Conservation (phyloP, 1,140 invertebrate species). For the Drosophila subpulchrella region DNA sequence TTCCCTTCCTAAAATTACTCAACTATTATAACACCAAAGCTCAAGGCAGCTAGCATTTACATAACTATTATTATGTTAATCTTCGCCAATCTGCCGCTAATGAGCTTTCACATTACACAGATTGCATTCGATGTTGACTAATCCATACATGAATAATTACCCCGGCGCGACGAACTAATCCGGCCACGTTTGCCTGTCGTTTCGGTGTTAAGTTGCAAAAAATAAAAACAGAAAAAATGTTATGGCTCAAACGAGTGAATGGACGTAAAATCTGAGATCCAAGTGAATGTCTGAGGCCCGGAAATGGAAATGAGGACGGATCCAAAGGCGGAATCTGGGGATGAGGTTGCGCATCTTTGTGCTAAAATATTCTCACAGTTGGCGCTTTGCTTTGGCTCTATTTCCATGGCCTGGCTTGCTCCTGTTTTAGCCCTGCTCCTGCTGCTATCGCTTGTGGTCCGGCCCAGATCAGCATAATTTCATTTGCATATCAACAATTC, state of each 20-base stretch:
- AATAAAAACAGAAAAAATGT: conserved; percentile 24
- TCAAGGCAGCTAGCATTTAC: conserved; percentile 5
- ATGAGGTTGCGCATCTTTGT: conserved; percentile 4
- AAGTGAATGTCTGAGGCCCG: conserved; percentile 2
- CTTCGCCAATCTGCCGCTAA: conserved; percentile 43
- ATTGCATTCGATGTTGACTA: conserved; percentile 42
- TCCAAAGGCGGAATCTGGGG: conserved; percentile 2
- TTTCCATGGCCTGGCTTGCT: conserved; percentile 9
- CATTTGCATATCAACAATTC: conserved; percentile 69
- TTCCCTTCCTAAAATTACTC: neutral
- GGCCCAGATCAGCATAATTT: conserved; percentile 64
- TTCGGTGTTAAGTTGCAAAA: conserved; percentile 31
- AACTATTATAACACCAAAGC: conserved; percentile 3
- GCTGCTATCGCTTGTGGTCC: conserved; percentile 30
- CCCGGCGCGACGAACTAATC: conserved; percentile 25
- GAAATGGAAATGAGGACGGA: conserved; percentile 44
- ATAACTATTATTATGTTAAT: conserved; percentile 50
- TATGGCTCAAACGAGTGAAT: conserved; percentile 16
- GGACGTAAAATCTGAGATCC: conserved; percentile 39
- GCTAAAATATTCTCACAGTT: conserved; percentile 47
- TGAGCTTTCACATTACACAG: conserved; percentile 46
- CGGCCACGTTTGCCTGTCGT: conserved; percentile 30
- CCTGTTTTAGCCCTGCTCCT: conserved; percentile 7
- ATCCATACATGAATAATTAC: conserved; percentile 55
- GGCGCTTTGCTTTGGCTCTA: conserved; percentile 20